phyloP scores from a whole-genome alignment of 2,888 invertebrate genomes.

The Epistrophe grossulariae region DNA sequence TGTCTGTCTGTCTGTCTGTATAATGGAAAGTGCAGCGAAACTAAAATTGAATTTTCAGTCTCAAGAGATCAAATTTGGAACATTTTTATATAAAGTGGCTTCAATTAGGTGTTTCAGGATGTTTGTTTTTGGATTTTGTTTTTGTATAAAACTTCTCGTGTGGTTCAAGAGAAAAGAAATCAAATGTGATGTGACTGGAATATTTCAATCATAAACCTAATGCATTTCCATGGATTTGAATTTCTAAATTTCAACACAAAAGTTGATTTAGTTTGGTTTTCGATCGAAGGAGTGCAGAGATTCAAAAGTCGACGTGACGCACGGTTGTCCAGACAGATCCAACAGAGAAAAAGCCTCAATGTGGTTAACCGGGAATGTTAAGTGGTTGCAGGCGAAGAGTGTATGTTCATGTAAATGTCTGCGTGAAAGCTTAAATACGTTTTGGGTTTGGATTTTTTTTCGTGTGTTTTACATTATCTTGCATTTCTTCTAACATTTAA shows the following conservation, averaged over 20 bases:
- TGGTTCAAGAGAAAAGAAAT: background rate
- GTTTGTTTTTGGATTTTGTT: background rate
- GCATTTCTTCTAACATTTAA: background rate
- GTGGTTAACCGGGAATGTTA: conserved; percentile 46
- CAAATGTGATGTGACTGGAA: background rate
- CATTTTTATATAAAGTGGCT: background rate
- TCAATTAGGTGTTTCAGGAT: conserved; percentile 16
- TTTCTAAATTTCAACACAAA: conserved; percentile 33
- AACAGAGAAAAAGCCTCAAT: conserved; percentile 28
- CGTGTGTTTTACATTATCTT: background rate
- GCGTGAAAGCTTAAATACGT: conserved; percentile 30
- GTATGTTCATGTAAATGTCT: conserved; percentile 18
- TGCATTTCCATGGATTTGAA: conserved; percentile 8
- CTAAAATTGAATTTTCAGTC: conserved; percentile 15
- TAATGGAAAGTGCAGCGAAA: conserved; percentile 15
- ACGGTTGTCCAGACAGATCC: background rate
- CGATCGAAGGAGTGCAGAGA: background rate
- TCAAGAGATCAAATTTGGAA: conserved; percentile 10
- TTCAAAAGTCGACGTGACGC: background rate
- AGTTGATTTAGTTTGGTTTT: background rate
- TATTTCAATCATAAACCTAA: conserved; percentile 20
- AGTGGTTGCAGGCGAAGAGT: conserved; percentile 3
- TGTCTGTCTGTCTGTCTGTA: background rate
- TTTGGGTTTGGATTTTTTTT: background rate
- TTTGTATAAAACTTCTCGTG: background rate